Evolutionary conservation across 2,113 vertebrate genomes (phyloP).

Genomic region (Halichoerus grypus): DNA sequence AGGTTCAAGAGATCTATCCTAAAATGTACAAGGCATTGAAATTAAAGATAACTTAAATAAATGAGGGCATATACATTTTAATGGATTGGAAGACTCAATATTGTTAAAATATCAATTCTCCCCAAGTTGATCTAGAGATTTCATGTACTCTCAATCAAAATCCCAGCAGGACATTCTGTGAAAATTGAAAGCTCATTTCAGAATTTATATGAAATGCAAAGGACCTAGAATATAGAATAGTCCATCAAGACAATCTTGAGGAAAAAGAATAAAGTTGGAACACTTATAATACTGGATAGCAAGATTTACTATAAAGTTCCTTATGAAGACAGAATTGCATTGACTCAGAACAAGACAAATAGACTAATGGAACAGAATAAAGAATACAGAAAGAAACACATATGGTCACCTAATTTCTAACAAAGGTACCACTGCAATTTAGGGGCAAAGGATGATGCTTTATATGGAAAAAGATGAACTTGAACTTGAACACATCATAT

Average conservation of each 20-base stretch:
- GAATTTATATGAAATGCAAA: background rate
- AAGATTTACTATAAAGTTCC: background rate
- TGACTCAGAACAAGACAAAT: background rate
- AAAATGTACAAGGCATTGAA: background rate
- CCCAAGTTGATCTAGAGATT: background rate
- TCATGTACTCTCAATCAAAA: background rate
- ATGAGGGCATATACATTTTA: background rate
- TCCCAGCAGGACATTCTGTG: background rate
- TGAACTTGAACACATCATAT: background rate
- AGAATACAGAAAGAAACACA: background rate
- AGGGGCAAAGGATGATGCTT: background rate
- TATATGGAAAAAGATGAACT: background rate
- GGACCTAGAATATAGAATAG: background rate
- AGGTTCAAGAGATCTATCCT: background rate
- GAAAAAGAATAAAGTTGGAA: background rate
- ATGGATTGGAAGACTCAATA: background rate
- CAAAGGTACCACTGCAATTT: background rate
- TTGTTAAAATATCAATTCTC: background rate
- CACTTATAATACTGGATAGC: background rate
- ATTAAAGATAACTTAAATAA: constrained; percentile 21
- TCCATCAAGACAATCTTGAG: background rate
- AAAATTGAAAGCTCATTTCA: background rate
- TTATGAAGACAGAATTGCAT: background rate
- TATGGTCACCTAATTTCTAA: background rate
- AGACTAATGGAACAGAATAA: background rate